Evolutionary conservation across 1,140 invertebrate species (phyloP).

Genomic region (Lordiphosa collinella): DNA sequence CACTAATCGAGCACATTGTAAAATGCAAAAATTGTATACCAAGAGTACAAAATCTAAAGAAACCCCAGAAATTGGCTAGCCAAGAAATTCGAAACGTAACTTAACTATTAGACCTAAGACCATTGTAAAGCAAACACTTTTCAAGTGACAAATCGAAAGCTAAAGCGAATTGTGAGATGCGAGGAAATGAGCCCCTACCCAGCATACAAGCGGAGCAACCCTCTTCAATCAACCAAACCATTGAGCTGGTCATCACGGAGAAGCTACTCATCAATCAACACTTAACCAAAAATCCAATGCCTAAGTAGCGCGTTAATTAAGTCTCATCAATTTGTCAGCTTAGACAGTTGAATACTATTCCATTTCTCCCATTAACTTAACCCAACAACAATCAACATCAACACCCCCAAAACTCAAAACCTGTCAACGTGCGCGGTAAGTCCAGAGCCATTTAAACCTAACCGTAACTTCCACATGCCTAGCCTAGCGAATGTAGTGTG

Average conservation of each 20-base stretch:
- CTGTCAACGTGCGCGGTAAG: conserved; percentile 68
- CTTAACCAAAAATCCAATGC: not conserved
- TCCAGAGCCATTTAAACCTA: conserved; percentile 57
- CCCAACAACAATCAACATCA: conserved; percentile 61
- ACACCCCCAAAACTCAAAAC: conserved; percentile 31
- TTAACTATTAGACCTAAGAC: conserved; percentile 25
- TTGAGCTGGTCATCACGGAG: conserved; percentile 17
- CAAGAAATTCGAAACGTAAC: conserved; percentile 18
- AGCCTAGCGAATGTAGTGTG: conserved; percentile 51
- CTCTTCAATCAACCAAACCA: conserved; percentile 47
- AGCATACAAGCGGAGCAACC: conserved; percentile 1
- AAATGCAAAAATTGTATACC: conserved; percentile 71
- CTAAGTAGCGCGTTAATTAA: too few species aligned
- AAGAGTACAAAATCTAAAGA: conserved; percentile 64
- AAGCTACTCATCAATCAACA: conserved; percentile 65
- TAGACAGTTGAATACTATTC: conserved; percentile 28
- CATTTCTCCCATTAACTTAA: conserved; percentile 45
- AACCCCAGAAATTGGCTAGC: conserved; percentile 36
- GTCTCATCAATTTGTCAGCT: conserved; percentile 5
- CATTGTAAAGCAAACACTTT: conserved; percentile 74
- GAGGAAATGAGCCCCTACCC: conserved; percentile 25
- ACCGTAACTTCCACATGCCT: conserved; percentile 32
- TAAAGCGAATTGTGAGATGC: conserved; percentile 53
- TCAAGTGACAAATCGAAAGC: conserved; percentile 41
- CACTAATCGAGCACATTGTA: conserved; percentile 53